Percentiles rank a stretch among this genome's conserved stretches.
Conservation (phyloP, 2,797 vertebrate genomes). For the Apogon talboti region DNA sequence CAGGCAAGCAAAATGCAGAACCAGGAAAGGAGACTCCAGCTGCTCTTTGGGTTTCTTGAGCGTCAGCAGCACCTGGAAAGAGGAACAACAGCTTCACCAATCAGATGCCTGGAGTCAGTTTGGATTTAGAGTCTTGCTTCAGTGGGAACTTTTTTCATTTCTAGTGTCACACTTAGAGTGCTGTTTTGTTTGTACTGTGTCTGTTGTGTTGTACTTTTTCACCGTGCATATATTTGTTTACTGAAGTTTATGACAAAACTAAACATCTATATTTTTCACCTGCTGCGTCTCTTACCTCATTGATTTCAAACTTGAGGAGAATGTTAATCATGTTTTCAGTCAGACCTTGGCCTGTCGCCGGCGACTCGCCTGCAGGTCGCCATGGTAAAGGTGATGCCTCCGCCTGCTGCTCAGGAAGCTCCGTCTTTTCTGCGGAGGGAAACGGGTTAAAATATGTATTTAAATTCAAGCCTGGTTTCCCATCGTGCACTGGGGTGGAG, state of each 20-base stretch:
- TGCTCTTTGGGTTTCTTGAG: constrained; percentile 84
- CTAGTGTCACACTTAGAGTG: too few species aligned
- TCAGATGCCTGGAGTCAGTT: not conserved
- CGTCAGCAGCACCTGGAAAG: constrained; percentile 85
- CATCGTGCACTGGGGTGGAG: constrained; percentile 1
- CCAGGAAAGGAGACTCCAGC: constrained; percentile 83
- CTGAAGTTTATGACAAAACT: too few species aligned
- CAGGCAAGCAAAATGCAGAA: constrained; percentile 87
- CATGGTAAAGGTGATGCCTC: constrained; percentile 8
- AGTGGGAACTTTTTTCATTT: too few species aligned
- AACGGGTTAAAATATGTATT: not conserved
- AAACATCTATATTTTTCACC: not conserved
- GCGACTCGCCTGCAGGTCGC: constrained; percentile 1
- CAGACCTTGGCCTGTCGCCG: constrained; percentile 23
- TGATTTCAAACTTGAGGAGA: constrained; percentile 92
- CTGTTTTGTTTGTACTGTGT: too few species aligned
- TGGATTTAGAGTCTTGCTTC: too few species aligned
- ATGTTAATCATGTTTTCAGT: constrained; percentile 84
- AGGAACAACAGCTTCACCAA: not conserved
- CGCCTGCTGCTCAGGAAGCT: constrained; percentile 44
- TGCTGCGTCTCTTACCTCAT: constrained; percentile 83
- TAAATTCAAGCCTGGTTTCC: not conserved
- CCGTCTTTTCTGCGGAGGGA: constrained; percentile 61
- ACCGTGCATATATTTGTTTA: too few species aligned
- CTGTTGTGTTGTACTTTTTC: too few species aligned